Evolutionary conservation across 2,888 invertebrate genomes (phyloP), one percentile per base, ranked within the genome.

Genomic region (Leucophora obtusa): DNA sequence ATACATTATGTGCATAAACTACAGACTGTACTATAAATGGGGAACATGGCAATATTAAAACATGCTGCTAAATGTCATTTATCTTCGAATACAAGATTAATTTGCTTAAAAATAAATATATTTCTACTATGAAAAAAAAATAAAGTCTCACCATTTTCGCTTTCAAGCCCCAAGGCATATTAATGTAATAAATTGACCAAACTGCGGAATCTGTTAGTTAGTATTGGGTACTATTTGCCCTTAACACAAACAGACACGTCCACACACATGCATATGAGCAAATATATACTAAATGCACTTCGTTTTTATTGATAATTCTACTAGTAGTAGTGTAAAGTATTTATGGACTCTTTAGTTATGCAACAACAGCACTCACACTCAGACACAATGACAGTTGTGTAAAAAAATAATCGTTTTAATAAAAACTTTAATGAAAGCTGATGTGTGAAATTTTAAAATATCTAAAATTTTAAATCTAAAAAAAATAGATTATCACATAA

Each of bases 181-280:
- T 68, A 75, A 75, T 72, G 63, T 53, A 68, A 71, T 75, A 75
- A 80, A 80, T 75, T 75, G 62, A 68, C 79, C 71, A 68, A 71
- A 68, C 47, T 62, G 66, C 63, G 51, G 62, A 70, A 62, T 66
- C 54, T 66, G 51, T 33, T 66, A 11, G 53, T 63, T n/a, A 47
- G 43, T 14, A 14, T 59, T 35, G 51, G 24, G 14, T 51, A 38
- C 53, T 51, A 68, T 53, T 54, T 60, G 50, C 58, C 38, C 78
- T 18, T 10, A 47, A 56, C 50, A 33, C 33, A 21, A 24, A 6
- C 28, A 7, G 4, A 1, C 28, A 28, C 28, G 6, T 7, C 53
- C 28, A 60, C 6, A 14, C 18, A 15, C 38, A 53, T 14, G n/a
- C 43, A 43, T 51, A 6, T 7, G 28, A 28, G 7, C 28, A 28